Evolutionary conservation across 2,888 invertebrate species (phyloP).

Genomic region (Thera obeliscata): DNA sequence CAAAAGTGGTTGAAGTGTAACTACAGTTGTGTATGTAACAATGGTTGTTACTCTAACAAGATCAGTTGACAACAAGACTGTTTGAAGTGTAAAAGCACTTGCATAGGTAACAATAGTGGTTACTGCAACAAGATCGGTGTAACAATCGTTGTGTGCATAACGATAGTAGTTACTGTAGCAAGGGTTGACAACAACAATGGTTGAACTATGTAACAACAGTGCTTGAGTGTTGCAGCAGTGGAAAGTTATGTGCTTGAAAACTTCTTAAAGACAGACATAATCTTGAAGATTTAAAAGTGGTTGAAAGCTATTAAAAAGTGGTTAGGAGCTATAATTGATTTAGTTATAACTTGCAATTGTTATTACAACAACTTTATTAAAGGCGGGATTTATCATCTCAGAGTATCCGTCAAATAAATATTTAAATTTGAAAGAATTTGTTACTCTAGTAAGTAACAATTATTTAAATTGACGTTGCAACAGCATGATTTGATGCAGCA

Average conservation of each 20-base stretch:
- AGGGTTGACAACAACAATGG: background rate
- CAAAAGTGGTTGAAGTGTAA: constrained; percentile 2
- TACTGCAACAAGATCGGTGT: background rate
- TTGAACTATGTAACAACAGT: background rate
- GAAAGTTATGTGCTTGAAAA: background rate
- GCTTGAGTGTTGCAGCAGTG: background rate
- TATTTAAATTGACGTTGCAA: background rate
- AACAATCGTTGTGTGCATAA: background rate
- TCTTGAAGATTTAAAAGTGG: background rate
- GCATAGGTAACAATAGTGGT: background rate
- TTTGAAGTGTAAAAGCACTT: background rate
- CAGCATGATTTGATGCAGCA: background rate
- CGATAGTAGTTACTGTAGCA: background rate
- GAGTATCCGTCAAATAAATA: background rate
- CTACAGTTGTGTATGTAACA: too few relatives aligned
- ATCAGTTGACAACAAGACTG: background rate
- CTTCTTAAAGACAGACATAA: background rate
- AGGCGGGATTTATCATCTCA: too few relatives aligned
- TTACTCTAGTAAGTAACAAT: background rate
- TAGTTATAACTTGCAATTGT: too few relatives aligned
- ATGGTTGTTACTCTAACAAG: background rate
- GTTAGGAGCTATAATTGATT: background rate
- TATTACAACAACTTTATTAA: too few relatives aligned
- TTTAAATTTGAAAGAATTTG: background rate
- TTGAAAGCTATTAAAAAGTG: background rate